phyloP scores from a whole-genome alignment of 2,888 invertebrate species.

The Brachyopa scutellaris region DNA sequence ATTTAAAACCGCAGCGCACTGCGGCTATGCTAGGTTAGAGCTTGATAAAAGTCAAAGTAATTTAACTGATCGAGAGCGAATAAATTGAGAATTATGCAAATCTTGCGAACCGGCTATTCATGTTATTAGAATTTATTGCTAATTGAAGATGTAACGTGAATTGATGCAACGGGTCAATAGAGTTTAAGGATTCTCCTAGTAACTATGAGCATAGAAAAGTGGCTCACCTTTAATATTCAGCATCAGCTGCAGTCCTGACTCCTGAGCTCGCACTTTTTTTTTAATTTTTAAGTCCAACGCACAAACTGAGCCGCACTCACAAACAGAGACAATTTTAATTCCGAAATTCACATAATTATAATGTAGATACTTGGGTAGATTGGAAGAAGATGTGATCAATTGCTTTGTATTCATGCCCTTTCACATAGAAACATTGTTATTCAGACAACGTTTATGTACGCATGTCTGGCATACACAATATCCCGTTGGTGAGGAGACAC shows the following conservation, averaged over 20 bases:
- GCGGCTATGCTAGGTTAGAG: not conserved
- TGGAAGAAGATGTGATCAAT: too few relatives aligned
- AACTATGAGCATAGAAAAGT: constrained; percentile 6
- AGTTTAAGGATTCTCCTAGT: constrained; percentile 54
- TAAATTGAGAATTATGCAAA: constrained; percentile 71
- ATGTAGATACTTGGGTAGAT: too few relatives aligned
- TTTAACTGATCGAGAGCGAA: constrained; percentile 44
- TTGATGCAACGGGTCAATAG: constrained; percentile 58
- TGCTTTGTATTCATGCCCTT: too few relatives aligned
- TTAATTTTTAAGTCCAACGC: constrained; percentile 1
- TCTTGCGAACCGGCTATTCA: constrained; percentile 23
- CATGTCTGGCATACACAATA: too few relatives aligned
- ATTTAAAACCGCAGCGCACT: constrained; percentile 33
- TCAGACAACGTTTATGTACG: too few relatives aligned
- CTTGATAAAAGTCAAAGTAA: constrained; percentile 39
- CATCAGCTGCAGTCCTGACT: too few relatives aligned
- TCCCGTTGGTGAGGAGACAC: too few relatives aligned
- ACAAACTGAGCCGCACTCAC: too few relatives aligned
- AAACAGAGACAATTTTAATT: too few relatives aligned
- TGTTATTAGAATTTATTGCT: constrained; percentile 47
- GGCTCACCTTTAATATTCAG: constrained; percentile 21
- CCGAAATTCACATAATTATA: too few relatives aligned
- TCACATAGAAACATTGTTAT: too few relatives aligned
- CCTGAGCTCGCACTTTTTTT: too few relatives aligned
- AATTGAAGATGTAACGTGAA: constrained; percentile 50